A percentile compares a stretch with the other conserved stretches of the same genome.
Conservation (phyloP, 2,888 invertebrate genomes). For the Archaeoteleia sp. region DNA sequence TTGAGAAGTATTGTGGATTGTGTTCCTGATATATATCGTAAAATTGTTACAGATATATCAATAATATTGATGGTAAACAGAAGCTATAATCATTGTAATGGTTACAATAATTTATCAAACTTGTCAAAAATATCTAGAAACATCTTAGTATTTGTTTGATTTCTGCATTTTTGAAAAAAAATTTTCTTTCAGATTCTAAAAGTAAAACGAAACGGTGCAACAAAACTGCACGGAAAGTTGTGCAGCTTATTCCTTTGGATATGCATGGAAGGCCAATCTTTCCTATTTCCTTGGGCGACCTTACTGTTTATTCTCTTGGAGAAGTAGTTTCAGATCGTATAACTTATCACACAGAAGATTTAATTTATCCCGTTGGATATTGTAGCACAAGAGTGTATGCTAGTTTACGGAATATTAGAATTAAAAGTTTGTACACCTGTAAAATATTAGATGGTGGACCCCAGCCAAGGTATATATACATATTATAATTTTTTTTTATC, state of each 20-base stretch:
- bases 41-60: not conserved
- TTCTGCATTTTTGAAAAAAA: no score
- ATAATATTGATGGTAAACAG: not conserved
- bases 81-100: conserved; percentile 3
- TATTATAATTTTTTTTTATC: conserved; percentile 8
- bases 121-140: no score
- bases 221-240: conserved; percentile 73
- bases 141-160: no score
- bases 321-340: conserved; percentile 82
- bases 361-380: conserved; percentile 86
- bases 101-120: no score
- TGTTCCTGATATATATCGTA: no score
- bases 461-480: conserved; percentile 78
- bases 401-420: conserved; percentile 81
- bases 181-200: conserved; percentile 64
- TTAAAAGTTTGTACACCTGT: conserved; percentile 86
- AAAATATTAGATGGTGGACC: conserved; percentile 85
- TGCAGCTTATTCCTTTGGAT: conserved; percentile 81
- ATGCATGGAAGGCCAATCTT: conserved; percentile 82
- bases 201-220: conserved; percentile 66
- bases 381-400: conserved; percentile 86
- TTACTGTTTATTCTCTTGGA: conserved; percentile 84
- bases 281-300: conserved; percentile 82
- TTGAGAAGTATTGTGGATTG: no score
- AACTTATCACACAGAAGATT: conserved; percentile 83